Evolutionary conservation across 2,797 vertebrate species (phyloP), one percentile per base, ranked within the genome.

Genomic region (Adelosebastes latens): DNA sequence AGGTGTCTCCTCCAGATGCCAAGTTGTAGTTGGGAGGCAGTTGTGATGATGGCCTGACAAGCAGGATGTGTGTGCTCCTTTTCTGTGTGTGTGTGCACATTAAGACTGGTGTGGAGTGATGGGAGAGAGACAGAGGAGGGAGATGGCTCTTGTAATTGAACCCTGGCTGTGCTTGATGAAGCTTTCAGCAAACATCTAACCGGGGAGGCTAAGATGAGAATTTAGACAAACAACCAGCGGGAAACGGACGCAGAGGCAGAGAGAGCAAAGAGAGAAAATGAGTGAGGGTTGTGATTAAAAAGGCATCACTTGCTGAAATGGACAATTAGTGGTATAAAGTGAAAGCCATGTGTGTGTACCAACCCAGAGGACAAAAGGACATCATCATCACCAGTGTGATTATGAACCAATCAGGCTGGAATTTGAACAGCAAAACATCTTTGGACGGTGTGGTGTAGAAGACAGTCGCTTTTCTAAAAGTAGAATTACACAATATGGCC

Each of bases 101-200:
- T 55, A 72, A 78, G 66, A 36, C 63, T 81, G 68, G 52, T 79
- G 77, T 80, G 62, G 32, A 66, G 62, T 42, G 77, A 82, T 71
- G 73, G 71, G 61, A 56, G 59, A 64, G 66, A 87, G 65, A 81
- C 62, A 62, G 59, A 80, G 22, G 53, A 82, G 80, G 72, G 68
- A 86, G 84, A 76, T 7, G 18, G 68, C 77, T 91, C 67, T 89
- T 75, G 81, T 93, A 93, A 93, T 91, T 92, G 89, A 93, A 89
- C 88, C 70, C 89, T 86, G 83, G 76, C 88, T 89, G 89, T 92
- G 91, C 89, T 83, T 93, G 87, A 88, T 92, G 88, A 91, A 88
- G 92, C 90, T 90, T 91, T 92, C 62, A 83, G 86, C 79, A 84
- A 93, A 94, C 82, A 91, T 90, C 88, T 75, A 82, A 72, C 75